Evolutionary conservation across 2,113 vertebrate species (phyloP).

Genomic region (Rynchops niger): DNA sequence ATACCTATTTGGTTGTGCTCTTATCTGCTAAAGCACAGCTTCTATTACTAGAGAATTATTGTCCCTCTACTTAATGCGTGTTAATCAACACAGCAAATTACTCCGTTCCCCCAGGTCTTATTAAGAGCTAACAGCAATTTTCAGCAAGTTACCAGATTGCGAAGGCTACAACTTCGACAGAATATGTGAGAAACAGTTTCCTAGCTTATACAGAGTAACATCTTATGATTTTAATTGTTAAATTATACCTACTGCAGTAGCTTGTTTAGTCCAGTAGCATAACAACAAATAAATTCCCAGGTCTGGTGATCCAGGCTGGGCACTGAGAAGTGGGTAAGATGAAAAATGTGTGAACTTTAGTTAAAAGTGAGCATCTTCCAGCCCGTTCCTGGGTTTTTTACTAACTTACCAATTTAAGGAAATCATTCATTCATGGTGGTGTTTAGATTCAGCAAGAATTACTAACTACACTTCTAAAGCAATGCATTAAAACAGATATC

Average conservation of each 20-base stretch:
- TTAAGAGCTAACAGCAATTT: conserved; percentile 55
- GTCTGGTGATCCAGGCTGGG: not conserved
- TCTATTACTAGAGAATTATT: conserved; percentile 2
- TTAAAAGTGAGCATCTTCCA: not conserved
- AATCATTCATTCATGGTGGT: not conserved
- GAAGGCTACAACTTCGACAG: not conserved
- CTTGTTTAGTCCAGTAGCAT: not conserved
- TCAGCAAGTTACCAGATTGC: not conserved
- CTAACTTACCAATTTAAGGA: not conserved
- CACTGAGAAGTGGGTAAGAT: not conserved
- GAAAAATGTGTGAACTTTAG: not conserved
- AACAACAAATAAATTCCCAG: not conserved
- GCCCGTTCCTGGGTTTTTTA: not conserved
- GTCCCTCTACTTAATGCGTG: not conserved
- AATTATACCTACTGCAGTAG: not conserved
- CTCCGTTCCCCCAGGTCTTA: conserved; percentile 3
- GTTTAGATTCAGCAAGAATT: not conserved
- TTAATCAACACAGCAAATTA: conserved; percentile 49
- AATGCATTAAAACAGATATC: not conserved
- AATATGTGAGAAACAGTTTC: not conserved
- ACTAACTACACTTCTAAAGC: not conserved
- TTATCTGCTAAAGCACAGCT: conserved; percentile 28
- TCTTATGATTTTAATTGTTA: not conserved
- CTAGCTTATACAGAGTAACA: not conserved
- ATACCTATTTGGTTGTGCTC: not conserved